Conservation (phyloP, 2,797 vertebrate genomes). For the Poeciliopsis paucimaculata region DNA sequence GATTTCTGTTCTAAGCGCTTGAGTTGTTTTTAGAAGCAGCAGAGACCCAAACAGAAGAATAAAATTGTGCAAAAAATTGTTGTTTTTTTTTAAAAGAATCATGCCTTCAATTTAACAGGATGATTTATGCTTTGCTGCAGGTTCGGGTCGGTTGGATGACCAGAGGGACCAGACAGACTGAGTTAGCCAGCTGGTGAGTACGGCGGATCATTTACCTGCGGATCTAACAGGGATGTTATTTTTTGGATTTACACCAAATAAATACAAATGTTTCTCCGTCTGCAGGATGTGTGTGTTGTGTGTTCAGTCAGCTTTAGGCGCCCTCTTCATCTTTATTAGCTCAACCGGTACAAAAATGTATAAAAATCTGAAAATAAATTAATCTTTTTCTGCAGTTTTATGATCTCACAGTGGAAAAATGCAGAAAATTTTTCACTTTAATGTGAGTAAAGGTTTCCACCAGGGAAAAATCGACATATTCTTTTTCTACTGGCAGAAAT, state of each 20-base stretch:
- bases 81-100: no score
- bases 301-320: not conserved
- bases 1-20: no score
- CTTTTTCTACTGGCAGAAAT: not conserved
- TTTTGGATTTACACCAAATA: conserved; percentile 3
- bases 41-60: no score
- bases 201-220: not conserved
- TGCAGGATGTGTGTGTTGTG: not conserved
- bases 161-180: not conserved
- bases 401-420: not conserved
- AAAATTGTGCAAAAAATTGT: no score
- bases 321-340: not conserved
- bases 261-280: conserved; percentile 8
- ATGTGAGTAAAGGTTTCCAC: not conserved
- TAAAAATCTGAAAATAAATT: not conserved
- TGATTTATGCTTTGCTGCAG: no score
- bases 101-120: no score
- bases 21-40: no score
- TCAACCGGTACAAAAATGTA: not conserved
- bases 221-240: conserved; percentile 4
- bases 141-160: no score
- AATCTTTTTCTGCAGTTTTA: not conserved
- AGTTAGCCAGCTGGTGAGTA: conserved; percentile 3
- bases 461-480: not conserved
- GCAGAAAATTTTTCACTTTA: not conserved